These are phyloP conservation scores for Nipponia nippon DNA, from an alignment of 2,113 vertebrate genomes.

Conservation along the genomic window DNA sequence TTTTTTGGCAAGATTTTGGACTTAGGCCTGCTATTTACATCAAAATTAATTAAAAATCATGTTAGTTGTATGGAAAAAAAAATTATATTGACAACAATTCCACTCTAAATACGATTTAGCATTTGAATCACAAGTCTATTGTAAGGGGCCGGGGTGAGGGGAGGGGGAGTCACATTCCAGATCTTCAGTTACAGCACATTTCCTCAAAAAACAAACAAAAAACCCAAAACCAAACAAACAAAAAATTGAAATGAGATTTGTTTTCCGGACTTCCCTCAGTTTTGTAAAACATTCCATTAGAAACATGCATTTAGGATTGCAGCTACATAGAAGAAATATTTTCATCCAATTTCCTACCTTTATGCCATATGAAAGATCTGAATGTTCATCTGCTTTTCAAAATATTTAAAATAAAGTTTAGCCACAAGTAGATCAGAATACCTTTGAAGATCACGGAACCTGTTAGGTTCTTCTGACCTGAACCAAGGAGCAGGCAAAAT, in stretches of 20 bases:
- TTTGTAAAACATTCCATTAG: background rate
- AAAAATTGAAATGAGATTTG: rapidly evolving
- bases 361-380: rapidly evolving
- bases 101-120: background rate
- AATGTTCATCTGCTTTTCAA: background rate
- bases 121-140: background rate
- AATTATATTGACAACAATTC: background rate
- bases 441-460: rapidly evolving
- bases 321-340: background rate
- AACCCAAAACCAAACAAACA: no score
- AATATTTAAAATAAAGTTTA: background rate
- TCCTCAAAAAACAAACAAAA: background rate
- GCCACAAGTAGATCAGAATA: background rate
- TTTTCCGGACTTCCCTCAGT: background rate
- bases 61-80: background rate
- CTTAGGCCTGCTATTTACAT: background rate
- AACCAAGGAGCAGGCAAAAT: background rate
- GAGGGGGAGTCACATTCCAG: background rate
- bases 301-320: background rate
- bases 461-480: background rate
- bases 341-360: background rate
- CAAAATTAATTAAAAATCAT: background rate
- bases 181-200: background rate
- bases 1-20: background rate
- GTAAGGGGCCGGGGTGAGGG: background rate